Conservation (phyloP, 2,113 vertebrate species). For the Antechinus stuartii region DNA sequence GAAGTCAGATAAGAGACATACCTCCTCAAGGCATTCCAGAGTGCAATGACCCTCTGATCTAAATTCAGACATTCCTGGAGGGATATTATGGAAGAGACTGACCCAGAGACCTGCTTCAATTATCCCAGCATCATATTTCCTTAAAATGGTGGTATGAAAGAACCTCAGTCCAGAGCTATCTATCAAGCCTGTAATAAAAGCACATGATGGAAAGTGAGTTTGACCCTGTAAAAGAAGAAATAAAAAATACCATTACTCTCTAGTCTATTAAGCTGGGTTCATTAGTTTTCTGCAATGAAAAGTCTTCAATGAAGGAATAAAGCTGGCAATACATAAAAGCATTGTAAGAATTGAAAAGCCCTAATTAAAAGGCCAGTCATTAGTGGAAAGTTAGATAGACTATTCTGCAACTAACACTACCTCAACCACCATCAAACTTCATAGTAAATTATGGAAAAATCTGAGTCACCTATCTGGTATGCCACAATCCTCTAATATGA, state of each 20-base stretch:
- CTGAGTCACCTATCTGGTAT: background rate
- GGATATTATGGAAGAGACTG: constrained; percentile 93
- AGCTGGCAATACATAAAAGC: constrained; percentile 48
- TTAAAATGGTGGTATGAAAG: constrained; percentile 86
- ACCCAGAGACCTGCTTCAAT: constrained; percentile 94
- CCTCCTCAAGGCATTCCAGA: constrained; percentile 91
- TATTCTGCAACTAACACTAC: background rate
- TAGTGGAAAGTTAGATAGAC: background rate
- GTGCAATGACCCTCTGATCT: constrained; percentile 92
- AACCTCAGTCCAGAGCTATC: constrained; percentile 91
- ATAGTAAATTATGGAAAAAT: background rate
- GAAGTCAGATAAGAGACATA: constrained; percentile 66
- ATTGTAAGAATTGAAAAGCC: background rate
- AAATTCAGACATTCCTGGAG: constrained; percentile 90
- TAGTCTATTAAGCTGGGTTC: constrained; percentile 19
- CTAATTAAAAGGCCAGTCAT: background rate
- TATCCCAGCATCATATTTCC: constrained; percentile 90
- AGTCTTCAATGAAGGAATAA: constrained; percentile 20
- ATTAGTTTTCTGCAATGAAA: constrained; percentile 45
- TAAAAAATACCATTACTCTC: background rate
- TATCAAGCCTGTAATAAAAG: constrained; percentile 86
- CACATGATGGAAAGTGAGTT: constrained; percentile 45
- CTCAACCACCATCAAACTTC: background rate
- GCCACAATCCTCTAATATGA: constrained; percentile 7
- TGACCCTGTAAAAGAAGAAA: constrained; percentile 12